Evolutionary conservation across 1,140 invertebrate species (phyloP), one percentile per base, ranked within the genome.

Genomic region (Nymphalis io): DNA sequence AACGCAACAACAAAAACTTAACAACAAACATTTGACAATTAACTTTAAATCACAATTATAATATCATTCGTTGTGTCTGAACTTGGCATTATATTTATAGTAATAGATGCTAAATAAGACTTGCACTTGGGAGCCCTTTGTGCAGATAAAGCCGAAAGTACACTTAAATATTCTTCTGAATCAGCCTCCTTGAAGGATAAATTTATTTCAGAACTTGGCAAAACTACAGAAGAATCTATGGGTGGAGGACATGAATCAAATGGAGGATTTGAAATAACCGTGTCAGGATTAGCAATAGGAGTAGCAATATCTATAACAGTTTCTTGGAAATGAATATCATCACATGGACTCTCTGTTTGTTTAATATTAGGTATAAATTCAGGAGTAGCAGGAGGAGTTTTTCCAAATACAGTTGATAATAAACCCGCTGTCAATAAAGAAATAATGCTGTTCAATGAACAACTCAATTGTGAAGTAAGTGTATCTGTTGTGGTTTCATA

Each of bases 61-160:
- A 74, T 67, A 21, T 74, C 61, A 63, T 74, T 62, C 23, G 59
- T 38, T 4, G 39, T 18, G 40, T 70, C 64, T 60, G 60, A 40
- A 8, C 21, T 42, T 18, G 74, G 74, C 13, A 65, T 46, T 20
- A 73, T 53, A 59, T 76, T 76, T 18, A 76, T 73, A 12, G 71
- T 70, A 15, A 76, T 68, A 20, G 70, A 60, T 59, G 63, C 60
- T 38, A 75, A 46, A 63, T 38, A 59, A 5, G 70, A 60, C 6
- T 60, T 59, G 16, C 42, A 60, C 20, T 57, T 51, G 1, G 48
- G 20, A 48, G 44, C 13, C 11, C 21, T 21, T 11, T 51, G 10
- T 20, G 16, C 3, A 21, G 18, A 51, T 21, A 13, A 20, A 12
- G 2, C 20, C 0, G 16, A 48, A 16, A n/a, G 6, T 48, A n/a